phyloP scores from a whole-genome alignment of 2,797 vertebrate genomes.

The Chromis chromis region DNA sequence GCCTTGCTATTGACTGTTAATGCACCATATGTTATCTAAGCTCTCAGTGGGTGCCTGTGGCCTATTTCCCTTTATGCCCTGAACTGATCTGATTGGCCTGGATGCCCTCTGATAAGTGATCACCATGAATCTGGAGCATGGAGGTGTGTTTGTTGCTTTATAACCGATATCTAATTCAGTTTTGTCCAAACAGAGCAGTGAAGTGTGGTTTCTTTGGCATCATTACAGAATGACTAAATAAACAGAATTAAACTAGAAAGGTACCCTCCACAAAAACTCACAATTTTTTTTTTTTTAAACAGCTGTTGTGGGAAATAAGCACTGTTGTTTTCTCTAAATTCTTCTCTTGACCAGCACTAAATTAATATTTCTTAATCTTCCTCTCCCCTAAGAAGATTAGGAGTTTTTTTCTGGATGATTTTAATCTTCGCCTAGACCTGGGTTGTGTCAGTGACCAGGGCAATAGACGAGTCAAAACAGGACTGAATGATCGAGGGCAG shows the following conservation, averaged over 20 bases:
- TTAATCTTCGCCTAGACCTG: slow-evolving; percentile 39
- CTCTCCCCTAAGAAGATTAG: slow-evolving; percentile 52
- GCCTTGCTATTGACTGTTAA: slow-evolving; percentile 65
- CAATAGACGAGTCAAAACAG: slow-evolving; percentile 30
- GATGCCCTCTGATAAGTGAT: slow-evolving; percentile 56
- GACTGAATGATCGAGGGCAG: slow-evolving; percentile 24
- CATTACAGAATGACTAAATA: background rate
- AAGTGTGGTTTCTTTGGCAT: slow-evolving; percentile 14
- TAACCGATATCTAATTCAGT: slow-evolving; percentile 12
- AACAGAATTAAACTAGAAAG: background rate
- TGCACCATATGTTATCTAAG: slow-evolving; percentile 72
- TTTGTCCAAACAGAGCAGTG: slow-evolving; percentile 2
- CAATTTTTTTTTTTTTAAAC: background rate
- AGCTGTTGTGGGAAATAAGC: slow-evolving; percentile 50
- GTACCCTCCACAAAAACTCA: background rate
- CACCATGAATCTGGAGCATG: slow-evolving; percentile 42
- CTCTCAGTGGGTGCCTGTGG: slow-evolving; percentile 64
- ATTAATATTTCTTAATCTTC: slow-evolving; percentile 60
- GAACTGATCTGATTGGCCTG: slow-evolving; percentile 57
- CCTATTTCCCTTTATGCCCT: slow-evolving; percentile 68
- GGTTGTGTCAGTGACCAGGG: slow-evolving; percentile 29
- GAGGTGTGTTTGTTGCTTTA: slow-evolving; percentile 25
- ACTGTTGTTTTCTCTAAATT: slow-evolving; percentile 36
- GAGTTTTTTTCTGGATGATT: slow-evolving; percentile 39
- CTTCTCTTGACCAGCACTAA: slow-evolving; percentile 22